phyloP scores from a whole-genome alignment of 2,797 vertebrate species.

The Scolopax bukidnonensis region DNA sequence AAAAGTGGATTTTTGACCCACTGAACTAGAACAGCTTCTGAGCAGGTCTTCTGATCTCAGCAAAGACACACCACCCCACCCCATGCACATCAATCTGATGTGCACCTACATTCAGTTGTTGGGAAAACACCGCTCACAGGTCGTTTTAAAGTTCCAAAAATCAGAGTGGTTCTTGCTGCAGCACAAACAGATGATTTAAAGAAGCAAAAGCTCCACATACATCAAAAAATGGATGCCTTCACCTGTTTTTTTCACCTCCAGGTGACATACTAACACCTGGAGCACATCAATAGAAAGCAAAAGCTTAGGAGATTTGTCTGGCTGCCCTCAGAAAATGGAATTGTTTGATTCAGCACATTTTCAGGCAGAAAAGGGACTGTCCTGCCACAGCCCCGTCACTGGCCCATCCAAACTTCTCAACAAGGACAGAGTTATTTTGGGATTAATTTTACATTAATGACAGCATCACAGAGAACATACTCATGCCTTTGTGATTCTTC shows the following conservation, averaged over 20 bases:
- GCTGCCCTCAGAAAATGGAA: not conserved
- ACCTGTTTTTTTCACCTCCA: not conserved
- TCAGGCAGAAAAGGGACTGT: not conserved
- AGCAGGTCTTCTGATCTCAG: conserved; percentile 34
- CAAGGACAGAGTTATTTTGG: not conserved
- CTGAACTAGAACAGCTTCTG: conserved; percentile 73
- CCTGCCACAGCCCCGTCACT: not conserved
- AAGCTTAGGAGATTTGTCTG: not conserved
- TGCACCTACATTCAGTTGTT: not conserved
- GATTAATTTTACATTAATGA: not conserved
- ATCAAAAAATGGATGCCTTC: not conserved
- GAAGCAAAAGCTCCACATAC: not conserved
- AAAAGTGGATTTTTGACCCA: conserved; percentile 75
- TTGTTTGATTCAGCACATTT: not conserved
- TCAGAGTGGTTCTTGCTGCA: not conserved
- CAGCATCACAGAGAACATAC: not conserved
- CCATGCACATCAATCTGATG: not conserved
- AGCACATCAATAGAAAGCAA: not conserved
- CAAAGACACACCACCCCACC: conserved; percentile 15
- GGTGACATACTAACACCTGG: not conserved
- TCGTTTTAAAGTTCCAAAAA: not conserved
- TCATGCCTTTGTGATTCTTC: not conserved
- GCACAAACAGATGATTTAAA: not conserved
- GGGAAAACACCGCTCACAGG: not conserved
- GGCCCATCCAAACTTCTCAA: not conserved